Percentiles rank a stretch among this genome's conserved stretches.
phyloP scores from a whole-genome alignment of 2,888 invertebrate genomes.

The Dichetophora obliterata region DNA sequence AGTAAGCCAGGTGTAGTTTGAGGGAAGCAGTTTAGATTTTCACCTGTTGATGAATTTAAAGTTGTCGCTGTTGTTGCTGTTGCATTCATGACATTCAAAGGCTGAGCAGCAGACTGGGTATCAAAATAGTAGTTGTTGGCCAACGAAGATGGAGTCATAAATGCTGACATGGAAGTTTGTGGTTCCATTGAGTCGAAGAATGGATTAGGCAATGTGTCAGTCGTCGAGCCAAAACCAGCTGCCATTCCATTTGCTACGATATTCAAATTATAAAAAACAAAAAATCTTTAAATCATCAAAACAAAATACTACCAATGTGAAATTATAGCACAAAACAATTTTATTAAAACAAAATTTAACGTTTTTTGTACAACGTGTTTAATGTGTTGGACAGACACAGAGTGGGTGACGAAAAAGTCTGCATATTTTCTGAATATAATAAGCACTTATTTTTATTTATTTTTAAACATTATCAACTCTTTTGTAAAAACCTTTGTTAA shows the following conservation, averaged over 20 bases:
- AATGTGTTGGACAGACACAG: no score
- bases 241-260: conserved; percentile 13
- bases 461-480: no score
- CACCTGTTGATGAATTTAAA: conserved; percentile 50
- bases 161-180: conserved; percentile 8
- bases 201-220: conserved; percentile 66
- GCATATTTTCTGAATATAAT: no score
- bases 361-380: no score
- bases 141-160: conserved; percentile 30
- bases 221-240: conserved; percentile 45
- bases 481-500: no score
- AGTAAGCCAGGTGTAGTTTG: conserved; percentile 40
- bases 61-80: conserved; percentile 49
- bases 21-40: conserved; percentile 42
- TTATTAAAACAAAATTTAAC: background rate
- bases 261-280: conserved; percentile 19
- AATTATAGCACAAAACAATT: background rate
- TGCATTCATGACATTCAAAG: conserved; percentile 42
- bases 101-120: conserved; percentile 37
- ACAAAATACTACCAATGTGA: background rate
- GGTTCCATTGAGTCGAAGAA: conserved; percentile 64
- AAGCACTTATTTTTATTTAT: no score
- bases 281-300: background rate
- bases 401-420: no score
- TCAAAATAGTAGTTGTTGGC: conserved; percentile 40